phyloP scores from a whole-genome alignment of 2,888 invertebrate genomes.

The Eudasyphora cyanicolor region DNA sequence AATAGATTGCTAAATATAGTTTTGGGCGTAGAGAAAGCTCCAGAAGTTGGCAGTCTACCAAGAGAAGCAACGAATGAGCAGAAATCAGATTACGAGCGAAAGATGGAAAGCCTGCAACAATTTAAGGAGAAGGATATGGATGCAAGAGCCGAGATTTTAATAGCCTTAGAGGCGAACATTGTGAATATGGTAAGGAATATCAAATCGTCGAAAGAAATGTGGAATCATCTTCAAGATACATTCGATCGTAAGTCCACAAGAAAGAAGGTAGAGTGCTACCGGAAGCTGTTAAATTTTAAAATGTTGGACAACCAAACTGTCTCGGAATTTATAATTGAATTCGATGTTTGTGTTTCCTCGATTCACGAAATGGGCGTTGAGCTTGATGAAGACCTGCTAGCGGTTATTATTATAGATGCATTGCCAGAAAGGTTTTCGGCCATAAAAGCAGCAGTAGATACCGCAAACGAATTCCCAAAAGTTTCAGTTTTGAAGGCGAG shows the following conservation, averaged over 20 bases:
- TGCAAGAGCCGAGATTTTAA: too few relatives aligned
- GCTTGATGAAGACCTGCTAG: conserved; percentile 35
- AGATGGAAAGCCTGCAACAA: too few relatives aligned
- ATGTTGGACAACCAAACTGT: neutral
- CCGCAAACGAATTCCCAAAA: conserved; percentile 38
- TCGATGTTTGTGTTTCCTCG: conserved; percentile 43
- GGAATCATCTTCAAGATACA: conserved; percentile 21
- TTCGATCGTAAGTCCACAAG: conserved; percentile 37
- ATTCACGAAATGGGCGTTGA: conserved; percentile 18
- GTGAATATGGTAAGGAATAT: conserved; percentile 30
- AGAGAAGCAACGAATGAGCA: too few relatives aligned
- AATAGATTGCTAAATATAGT: too few relatives aligned
- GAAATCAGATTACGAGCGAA: too few relatives aligned
- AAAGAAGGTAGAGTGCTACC: conserved; percentile 25
- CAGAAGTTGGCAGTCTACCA: too few relatives aligned
- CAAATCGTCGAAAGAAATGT: conserved; percentile 6
- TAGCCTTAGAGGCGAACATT: too few relatives aligned
- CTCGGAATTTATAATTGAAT: conserved; percentile 31
- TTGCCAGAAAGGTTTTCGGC: conserved; percentile 15
- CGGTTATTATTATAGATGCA: conserved; percentile 25
- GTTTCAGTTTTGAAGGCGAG: conserved; percentile 1
- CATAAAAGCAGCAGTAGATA: conserved; percentile 32
- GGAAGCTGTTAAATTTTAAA: conserved; percentile 46
- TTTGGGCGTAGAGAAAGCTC: too few relatives aligned
- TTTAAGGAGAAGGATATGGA: too few relatives aligned